These are phyloP conservation scores for Heterocephalus glaber DNA, from an alignment of 2,113 vertebrate genomes.

Conservation along the genomic window DNA sequence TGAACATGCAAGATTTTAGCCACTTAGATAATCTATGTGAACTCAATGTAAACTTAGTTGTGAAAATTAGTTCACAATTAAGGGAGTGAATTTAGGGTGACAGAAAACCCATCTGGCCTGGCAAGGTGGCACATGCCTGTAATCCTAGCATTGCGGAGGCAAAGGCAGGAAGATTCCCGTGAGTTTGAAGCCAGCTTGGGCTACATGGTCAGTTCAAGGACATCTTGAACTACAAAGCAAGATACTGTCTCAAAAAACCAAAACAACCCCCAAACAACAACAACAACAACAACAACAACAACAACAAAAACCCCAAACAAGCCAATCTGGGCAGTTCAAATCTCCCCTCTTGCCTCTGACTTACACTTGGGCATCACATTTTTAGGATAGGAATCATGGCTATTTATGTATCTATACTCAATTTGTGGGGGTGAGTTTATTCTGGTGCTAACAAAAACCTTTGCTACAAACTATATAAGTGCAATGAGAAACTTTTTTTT, in stretches of 20 bases:
- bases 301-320: background rate
- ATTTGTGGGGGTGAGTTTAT: background rate
- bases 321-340: background rate
- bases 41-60: background rate
- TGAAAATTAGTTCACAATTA: background rate
- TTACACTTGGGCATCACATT: background rate
- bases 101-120: background rate
- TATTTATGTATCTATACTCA: background rate
- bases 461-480: background rate
- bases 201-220: too few species aligned
- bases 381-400: background rate
- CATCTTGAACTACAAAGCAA: background rate
- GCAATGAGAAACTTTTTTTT: too few species aligned
- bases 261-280: too few species aligned
- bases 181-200: background rate
- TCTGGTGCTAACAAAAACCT: background rate
- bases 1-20: background rate
- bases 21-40: background rate
- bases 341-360: background rate
- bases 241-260: background rate
- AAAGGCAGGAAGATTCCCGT: background rate
- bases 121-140: background rate
- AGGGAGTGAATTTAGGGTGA: background rate
- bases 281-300: too few species aligned
- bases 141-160: background rate